phyloP scores from a whole-genome alignment of 2,797 vertebrate species.

The Eospalax fontanierii region DNA sequence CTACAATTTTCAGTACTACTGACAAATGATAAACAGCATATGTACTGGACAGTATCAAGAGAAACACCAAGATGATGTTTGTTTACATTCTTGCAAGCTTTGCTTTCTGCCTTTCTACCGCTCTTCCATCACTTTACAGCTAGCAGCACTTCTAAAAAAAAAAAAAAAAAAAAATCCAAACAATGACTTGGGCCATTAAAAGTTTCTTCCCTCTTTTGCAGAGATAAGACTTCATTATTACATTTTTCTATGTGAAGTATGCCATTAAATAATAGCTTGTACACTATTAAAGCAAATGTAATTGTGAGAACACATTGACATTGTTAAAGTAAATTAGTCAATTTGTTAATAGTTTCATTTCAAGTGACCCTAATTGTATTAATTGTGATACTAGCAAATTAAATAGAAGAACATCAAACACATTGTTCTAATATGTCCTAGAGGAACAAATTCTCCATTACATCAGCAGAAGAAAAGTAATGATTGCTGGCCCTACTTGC shows the following conservation, averaged over 20 bases:
- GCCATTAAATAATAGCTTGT: constrained; percentile 90
- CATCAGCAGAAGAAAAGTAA: constrained; percentile 87
- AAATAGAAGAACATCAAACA: constrained; percentile 90
- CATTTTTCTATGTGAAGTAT: constrained; percentile 88
- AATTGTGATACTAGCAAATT: constrained; percentile 91
- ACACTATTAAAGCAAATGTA: constrained; percentile 91
- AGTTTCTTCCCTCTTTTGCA: constrained; percentile 84
- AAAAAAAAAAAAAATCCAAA: too few species aligned
- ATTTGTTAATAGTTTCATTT: constrained; percentile 91
- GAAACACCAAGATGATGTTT: constrained; percentile 50
- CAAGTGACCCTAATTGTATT: constrained; percentile 92
- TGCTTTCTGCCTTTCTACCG: constrained; percentile 69
- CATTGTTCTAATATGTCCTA: constrained; percentile 88
- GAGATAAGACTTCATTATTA: constrained; percentile 87
- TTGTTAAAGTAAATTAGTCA: constrained; percentile 91
- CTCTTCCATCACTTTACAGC: constrained; percentile 67
- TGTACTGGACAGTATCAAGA: background rate
- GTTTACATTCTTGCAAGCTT: constrained; percentile 73
- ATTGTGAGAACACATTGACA: constrained; percentile 91
- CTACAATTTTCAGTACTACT: constrained; percentile 20
- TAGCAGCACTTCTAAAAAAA: constrained; percentile 66
- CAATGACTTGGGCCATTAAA: constrained; percentile 83
- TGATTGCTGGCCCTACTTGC: constrained; percentile 66
- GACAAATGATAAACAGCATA: background rate
- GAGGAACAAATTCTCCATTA: constrained; percentile 87